Evolutionary conservation across 2,888 invertebrate genomes (phyloP).

Genomic region (Polyommatus iphigenia): DNA sequence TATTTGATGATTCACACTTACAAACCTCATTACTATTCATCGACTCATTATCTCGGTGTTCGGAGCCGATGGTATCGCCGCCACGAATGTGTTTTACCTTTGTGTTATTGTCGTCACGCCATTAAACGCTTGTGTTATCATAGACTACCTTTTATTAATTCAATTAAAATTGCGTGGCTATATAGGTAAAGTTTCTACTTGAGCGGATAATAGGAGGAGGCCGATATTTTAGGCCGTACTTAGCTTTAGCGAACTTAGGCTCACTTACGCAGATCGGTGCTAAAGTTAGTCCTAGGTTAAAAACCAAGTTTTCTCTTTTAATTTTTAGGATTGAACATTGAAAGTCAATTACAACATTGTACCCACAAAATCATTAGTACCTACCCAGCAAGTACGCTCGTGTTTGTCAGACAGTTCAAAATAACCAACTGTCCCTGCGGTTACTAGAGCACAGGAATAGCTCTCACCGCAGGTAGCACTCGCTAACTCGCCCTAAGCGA

Average conservation of each 20-base stretch:
- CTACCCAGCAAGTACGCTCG: neutral
- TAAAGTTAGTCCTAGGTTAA: too few relatives aligned
- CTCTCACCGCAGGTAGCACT: neutral
- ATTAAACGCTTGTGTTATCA: slow-evolving; percentile 44
- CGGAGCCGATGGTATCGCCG: slow-evolving; percentile 69
- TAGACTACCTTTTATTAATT: slow-evolving; percentile 8
- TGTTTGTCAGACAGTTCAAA: neutral
- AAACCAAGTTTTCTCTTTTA: too few relatives aligned
- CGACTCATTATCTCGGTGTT: slow-evolving; percentile 76
- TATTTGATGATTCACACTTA: slow-evolving; percentile 81
- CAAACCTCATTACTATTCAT: slow-evolving; percentile 78
- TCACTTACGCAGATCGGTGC: too few relatives aligned
- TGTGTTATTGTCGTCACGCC: slow-evolving; percentile 68
- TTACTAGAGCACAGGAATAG: neutral
- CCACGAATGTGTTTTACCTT: slow-evolving; percentile 75
- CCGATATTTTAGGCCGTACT: too few relatives aligned
- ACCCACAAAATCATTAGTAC: neutral
- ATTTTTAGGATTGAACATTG: too few relatives aligned
- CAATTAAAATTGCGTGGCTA: neutral
- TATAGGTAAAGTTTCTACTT: too few relatives aligned
- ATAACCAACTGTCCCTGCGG: neutral
- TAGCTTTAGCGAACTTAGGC: too few relatives aligned
- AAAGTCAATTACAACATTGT: too few relatives aligned
- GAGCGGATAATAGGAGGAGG: too few relatives aligned
- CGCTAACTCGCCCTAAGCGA: slow-evolving; percentile 1